phyloP scores from a whole-genome alignment of 2,888 invertebrate genomes.

The Suillia variegata region DNA sequence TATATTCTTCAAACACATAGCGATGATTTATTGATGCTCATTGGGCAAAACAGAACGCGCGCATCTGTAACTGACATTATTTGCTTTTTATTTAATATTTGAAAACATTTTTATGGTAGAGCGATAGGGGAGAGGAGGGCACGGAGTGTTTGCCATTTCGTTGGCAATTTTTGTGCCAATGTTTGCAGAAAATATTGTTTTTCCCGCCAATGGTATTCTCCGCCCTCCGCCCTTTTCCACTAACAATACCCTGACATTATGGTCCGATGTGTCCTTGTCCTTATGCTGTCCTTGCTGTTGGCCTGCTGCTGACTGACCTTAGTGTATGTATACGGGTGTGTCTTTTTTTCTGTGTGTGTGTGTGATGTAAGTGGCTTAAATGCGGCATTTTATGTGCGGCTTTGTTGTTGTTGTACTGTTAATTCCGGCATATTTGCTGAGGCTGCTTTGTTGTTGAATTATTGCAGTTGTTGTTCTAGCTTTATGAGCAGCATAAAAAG shows the following conservation, averaged over 20 bases:
- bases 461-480: conserved; percentile 49
- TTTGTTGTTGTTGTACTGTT: conserved; percentile 34
- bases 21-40: conserved; percentile 28
- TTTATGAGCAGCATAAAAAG: conserved; percentile 12
- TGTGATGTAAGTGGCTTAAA: conserved; percentile 54
- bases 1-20: too few relatives aligned
- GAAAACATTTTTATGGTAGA: not conserved
- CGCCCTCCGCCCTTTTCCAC: not conserved
- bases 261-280: too few relatives aligned
- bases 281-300: conserved; percentile 1
- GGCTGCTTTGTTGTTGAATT: conserved; percentile 48
- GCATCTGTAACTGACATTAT: conserved; percentile 46
- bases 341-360: conserved; percentile 40
- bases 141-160: conserved; percentile 11
- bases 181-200: conserved; percentile 52
- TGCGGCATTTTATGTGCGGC: conserved; percentile 41
- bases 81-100: conserved; percentile 22
- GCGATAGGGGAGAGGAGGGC: not conserved
- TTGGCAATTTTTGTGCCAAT: conserved; percentile 30
- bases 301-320: not conserved
- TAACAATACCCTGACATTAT: too few relatives aligned
- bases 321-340: conserved; percentile 19
- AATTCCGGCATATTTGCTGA: conserved; percentile 47
- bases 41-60: conserved; percentile 19
- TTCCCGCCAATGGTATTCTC: conserved; percentile 35